Conservation (phyloP, 2,113 vertebrate species). For the Lophura nycthemera region DNA sequence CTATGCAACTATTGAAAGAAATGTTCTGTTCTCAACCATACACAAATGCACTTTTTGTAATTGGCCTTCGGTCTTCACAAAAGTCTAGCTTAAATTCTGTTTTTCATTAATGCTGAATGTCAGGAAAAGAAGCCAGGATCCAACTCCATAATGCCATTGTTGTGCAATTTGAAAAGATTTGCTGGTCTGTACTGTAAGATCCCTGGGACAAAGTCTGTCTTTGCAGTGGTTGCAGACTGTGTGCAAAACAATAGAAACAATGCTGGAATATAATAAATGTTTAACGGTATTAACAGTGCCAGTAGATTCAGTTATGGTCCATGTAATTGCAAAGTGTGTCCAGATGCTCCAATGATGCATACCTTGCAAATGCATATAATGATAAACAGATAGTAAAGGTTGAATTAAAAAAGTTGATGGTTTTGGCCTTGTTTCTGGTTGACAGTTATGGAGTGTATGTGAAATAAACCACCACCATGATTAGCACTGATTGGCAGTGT, state of each 20-base stretch:
- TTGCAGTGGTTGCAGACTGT: background rate
- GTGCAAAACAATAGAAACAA: slow-evolving; percentile 10
- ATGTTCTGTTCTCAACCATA: background rate
- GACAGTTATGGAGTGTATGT: background rate
- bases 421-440: background rate
- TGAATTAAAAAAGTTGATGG: background rate
- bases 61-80: background rate
- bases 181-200: background rate
- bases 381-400: slow-evolving; percentile 17
- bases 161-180: background rate
- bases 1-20: background rate
- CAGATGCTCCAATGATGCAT: slow-evolving; percentile 25
- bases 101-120: background rate
- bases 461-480: background rate
- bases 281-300: background rate
- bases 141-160: background rate
- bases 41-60: background rate
- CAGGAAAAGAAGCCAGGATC: background rate
- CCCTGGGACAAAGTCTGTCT: background rate
- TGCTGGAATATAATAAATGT: background rate
- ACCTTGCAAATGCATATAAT: background rate
- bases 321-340: background rate
- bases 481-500: background rate
- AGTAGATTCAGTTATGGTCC: background rate
- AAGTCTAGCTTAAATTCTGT: background rate